Conservation (phyloP, 2,797 vertebrate species). For the Telmatherina bonti region DNA sequence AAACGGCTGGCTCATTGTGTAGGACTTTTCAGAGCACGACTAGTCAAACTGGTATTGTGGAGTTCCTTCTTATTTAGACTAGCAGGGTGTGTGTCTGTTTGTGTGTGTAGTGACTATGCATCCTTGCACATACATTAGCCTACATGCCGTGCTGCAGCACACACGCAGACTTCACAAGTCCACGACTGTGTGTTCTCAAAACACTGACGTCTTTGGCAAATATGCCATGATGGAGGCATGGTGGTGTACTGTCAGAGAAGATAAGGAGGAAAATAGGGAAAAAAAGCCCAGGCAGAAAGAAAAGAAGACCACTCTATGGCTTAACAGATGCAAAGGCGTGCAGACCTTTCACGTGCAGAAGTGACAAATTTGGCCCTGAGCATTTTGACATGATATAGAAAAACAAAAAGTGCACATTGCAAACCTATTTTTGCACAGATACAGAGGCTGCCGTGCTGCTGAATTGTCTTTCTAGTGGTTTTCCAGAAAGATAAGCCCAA, state of each 20-base stretch:
- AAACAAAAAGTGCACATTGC: neutral
- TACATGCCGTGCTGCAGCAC: slow-evolving; percentile 10
- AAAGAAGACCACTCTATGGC: slow-evolving; percentile 36
- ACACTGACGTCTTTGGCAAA: slow-evolving; percentile 60
- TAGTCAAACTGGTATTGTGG: slow-evolving; percentile 69
- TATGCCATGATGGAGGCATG: slow-evolving; percentile 64
- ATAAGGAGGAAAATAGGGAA: slow-evolving; percentile 66
- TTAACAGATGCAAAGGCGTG: slow-evolving; percentile 31
- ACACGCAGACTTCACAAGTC: slow-evolving; percentile 41
- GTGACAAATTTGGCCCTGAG: slow-evolving; percentile 27
- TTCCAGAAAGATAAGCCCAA: slow-evolving; percentile 24
- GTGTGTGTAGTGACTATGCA: slow-evolving; percentile 11
- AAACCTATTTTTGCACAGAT: slow-evolving; percentile 5
- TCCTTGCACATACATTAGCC: slow-evolving; percentile 11
- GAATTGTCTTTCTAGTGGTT: slow-evolving; percentile 23
- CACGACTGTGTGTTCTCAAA: slow-evolving; percentile 63
- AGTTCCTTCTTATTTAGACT: slow-evolving; percentile 64
- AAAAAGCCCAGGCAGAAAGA: slow-evolving; percentile 39
- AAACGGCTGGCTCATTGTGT: slow-evolving; percentile 61
- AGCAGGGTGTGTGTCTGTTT: neutral
- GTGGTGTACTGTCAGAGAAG: slow-evolving; percentile 75
- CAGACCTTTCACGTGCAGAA: slow-evolving; percentile 17
- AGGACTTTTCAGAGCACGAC: slow-evolving; percentile 52
- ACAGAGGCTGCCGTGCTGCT: neutral
- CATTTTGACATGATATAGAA: slow-evolving; percentile 23